Evolutionary conservation across 2,888 invertebrate genomes (phyloP).

Genomic region (Calliphora vomitoria): DNA sequence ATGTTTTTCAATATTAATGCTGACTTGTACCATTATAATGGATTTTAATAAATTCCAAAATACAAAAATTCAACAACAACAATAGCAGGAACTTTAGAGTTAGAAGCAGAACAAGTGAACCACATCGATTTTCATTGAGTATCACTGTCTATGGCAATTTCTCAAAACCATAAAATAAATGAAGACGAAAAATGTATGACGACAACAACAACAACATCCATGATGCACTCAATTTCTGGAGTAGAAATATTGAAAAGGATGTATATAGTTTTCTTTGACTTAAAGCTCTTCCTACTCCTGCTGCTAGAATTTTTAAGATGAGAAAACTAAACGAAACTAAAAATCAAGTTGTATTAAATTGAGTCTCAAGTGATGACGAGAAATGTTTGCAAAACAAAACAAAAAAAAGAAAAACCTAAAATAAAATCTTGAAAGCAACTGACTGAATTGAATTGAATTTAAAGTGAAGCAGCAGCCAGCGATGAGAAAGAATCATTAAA

Average conservation of each 20-base stretch:
- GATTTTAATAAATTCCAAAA: slow-evolving; percentile 71
- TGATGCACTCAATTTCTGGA: slow-evolving; percentile 50
- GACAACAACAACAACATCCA: slow-evolving; percentile 41
- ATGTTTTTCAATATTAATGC: slow-evolving; percentile 59
- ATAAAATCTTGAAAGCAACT: slow-evolving; percentile 57
- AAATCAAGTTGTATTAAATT: slow-evolving; percentile 83
- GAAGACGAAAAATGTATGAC: slow-evolving; percentile 68
- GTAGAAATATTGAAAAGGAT: slow-evolving; percentile 35
- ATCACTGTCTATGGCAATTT: slow-evolving; percentile 73
- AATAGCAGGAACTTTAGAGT: background rate
- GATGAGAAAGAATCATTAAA: slow-evolving; percentile 78
- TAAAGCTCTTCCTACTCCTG: background rate
- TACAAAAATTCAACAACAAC: slow-evolving; percentile 33
- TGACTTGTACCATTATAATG: slow-evolving; percentile 68
- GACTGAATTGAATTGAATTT: slow-evolving; percentile 56
- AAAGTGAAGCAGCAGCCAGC: slow-evolving; percentile 65
- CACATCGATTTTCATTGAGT: slow-evolving; percentile 49
- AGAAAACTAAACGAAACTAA: slow-evolving; percentile 53
- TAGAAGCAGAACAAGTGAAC: slow-evolving; percentile 25
- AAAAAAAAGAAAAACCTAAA: slow-evolving; percentile 58
- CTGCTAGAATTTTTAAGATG: background rate
- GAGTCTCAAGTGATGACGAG: slow-evolving; percentile 82
- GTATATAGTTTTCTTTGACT: slow-evolving; percentile 26
- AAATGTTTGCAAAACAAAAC: slow-evolving; percentile 48
- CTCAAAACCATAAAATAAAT: slow-evolving; percentile 74